Conservation (phyloP, 2,797 vertebrate genomes). For the Apogon talboti region DNA sequence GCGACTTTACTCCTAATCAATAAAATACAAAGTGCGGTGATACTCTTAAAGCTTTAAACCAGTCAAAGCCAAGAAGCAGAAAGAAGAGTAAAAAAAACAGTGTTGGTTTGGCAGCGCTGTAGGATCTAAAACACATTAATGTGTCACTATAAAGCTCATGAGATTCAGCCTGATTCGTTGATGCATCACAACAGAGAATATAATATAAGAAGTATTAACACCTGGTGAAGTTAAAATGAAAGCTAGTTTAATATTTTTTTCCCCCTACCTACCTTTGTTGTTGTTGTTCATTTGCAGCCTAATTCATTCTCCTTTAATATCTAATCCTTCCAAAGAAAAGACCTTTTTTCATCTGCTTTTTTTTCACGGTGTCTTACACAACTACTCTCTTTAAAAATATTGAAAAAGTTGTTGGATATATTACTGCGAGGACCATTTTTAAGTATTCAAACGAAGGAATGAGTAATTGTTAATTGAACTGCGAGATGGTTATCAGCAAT, state of each 20-base stretch:
- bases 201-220: constrained; percentile 25
- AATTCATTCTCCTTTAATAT: constrained; percentile 37
- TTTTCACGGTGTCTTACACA: constrained; percentile 42
- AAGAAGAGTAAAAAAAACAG: not conserved
- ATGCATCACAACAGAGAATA: constrained; percentile 18
- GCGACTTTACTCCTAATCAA: no score
- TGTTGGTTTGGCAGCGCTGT: not conserved
- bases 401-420: constrained; percentile 29
- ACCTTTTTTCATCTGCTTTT: constrained; percentile 44
- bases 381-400: constrained; percentile 53
- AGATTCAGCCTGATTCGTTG: constrained; percentile 1
- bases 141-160: constrained; percentile 34
- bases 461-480: not conserved
- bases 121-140: constrained; percentile 2
- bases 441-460: constrained; percentile 17
- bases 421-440: constrained; percentile 20
- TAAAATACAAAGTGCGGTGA: no score
- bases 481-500: not conserved
- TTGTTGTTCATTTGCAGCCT: constrained; percentile 11
- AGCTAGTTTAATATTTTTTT: constrained; percentile 1
- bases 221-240: constrained; percentile 15
- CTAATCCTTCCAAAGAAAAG: constrained; percentile 22
- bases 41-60: not conserved
- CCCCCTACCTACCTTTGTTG: constrained; percentile 13
- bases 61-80: not conserved